Evolutionary conservation across 2,113 vertebrate species (phyloP).

Genomic region (Caranx melampygus): DNA sequence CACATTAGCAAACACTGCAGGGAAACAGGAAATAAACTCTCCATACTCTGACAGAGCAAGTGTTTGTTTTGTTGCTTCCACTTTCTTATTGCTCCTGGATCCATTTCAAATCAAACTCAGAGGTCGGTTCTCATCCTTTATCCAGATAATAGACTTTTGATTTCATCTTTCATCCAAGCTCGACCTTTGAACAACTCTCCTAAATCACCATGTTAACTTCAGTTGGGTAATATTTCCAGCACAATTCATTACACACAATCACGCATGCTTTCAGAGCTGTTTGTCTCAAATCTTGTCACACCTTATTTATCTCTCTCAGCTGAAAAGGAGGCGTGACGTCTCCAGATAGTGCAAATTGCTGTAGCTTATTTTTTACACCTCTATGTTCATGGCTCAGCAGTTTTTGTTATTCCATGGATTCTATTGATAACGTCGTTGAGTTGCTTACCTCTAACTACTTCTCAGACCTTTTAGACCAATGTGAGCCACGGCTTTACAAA

Average conservation of each 20-base stretch:
- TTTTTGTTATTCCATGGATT: not conserved
- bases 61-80: not conserved
- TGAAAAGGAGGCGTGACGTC: not conserved
- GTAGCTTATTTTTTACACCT: slow-evolving; percentile 6
- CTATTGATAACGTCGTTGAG: slow-evolving; percentile 26
- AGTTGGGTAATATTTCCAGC: slow-evolving; percentile 3
- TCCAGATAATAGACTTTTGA: slow-evolving; percentile 8
- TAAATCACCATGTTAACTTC: slow-evolving; percentile 6
- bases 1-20: slow-evolving; percentile 9
- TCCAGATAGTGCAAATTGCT: not conserved
- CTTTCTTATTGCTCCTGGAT: slow-evolving; percentile 4
- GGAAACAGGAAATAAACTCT: not conserved
- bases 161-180: slow-evolving; percentile 10
- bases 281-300: slow-evolving; percentile 12
- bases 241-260: not conserved
- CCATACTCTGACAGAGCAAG: not conserved
- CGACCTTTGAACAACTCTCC: not conserved
- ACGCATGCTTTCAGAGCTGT: not conserved
- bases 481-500: slow-evolving; percentile 27
- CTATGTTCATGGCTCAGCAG: slow-evolving; percentile 3
- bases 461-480: slow-evolving; percentile 49
- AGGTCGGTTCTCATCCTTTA: slow-evolving; percentile 8
- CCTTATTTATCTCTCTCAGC: slow-evolving; percentile 3
- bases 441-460: slow-evolving; percentile 24
- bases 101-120: slow-evolving; percentile 35